These are phyloP conservation scores for Rhagium mordax DNA, from an alignment of 2,888 invertebrate species.

Conservation along the genomic window DNA sequence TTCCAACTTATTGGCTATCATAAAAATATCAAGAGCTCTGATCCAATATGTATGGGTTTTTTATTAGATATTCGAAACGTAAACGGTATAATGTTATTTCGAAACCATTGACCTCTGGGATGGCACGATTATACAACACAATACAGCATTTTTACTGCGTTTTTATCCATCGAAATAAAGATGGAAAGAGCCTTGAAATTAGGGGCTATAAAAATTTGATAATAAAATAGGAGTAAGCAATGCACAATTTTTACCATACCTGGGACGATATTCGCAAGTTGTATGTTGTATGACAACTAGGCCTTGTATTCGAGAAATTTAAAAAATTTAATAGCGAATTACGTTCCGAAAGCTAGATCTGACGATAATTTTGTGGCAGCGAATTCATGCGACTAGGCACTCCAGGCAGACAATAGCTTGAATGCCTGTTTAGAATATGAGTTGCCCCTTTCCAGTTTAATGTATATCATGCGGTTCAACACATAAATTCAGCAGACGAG, in stretches of 20 bases:
- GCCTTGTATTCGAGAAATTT: not conserved
- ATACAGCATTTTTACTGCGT: too few species aligned
- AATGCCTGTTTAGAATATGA: not conserved
- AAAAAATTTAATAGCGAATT: not conserved
- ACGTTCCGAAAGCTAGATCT: not conserved
- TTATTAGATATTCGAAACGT: constrained; percentile 22
- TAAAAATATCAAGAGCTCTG: constrained; percentile 25
- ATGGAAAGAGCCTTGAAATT: too few species aligned
- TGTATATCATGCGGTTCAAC: constrained; percentile 10
- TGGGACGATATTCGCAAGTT: too few species aligned
- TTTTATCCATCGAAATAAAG: too few species aligned
- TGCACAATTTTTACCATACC: too few species aligned
- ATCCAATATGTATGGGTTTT: constrained; percentile 26
- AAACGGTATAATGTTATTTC: constrained; percentile 22
- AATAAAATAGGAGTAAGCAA: too few species aligned
- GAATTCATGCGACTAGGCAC: not conserved
- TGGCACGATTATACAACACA: not conserved
- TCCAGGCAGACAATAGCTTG: not conserved
- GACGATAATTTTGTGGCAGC: not conserved
- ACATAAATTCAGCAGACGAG: constrained; percentile 10
- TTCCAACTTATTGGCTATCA: constrained; percentile 28
- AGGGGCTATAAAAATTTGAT: too few species aligned
- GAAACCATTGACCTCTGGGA: not conserved
- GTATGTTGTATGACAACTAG: too few species aligned
- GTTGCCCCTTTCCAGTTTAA: not conserved